These are phyloP conservation scores for Oscarella lobularis DNA, from an alignment of 37 sponge, comb jelly and placozoan species.

Conservation along the genomic window DNA sequence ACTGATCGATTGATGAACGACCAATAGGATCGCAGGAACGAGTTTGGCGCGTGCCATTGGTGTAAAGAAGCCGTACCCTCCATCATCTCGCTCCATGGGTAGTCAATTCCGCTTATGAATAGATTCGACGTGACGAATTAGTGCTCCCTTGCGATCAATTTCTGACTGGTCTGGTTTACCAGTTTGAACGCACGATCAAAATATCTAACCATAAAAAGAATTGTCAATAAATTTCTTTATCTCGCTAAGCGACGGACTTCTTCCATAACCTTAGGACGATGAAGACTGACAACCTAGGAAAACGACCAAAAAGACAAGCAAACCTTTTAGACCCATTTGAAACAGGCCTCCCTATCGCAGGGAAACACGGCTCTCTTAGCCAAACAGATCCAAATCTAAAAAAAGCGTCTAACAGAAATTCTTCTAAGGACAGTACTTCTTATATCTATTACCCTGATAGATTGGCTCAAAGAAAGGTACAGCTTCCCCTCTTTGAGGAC, in stretches of 20 bases:
- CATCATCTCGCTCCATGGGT: too few relatives aligned
- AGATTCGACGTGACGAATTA: conserved; percentile 53
- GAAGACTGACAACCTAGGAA: too few relatives aligned
- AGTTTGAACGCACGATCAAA: conserved; percentile 76
- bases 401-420: too few relatives aligned
- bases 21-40: too few relatives aligned
- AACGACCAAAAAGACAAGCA: too few relatives aligned
- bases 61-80: too few relatives aligned
- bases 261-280: conserved; percentile 63
- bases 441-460: conserved; percentile 49
- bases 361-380: conserved; percentile 54
- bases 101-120: conserved; percentile 72
- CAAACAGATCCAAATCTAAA: conserved; percentile 69
- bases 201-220: conserved; percentile 36
- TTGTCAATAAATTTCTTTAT: too few relatives aligned
- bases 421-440: too few relatives aligned
- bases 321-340: conserved; percentile 87
- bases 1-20: too few relatives aligned
- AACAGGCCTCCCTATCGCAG: conserved; percentile 69
- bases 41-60: too few relatives aligned
- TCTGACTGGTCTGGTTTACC: conserved; percentile 65
- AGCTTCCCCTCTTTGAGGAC: conserved; percentile 76
- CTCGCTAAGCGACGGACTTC: conserved; percentile 62
- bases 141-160: conserved; percentile 32
- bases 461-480: conserved; percentile 61